Base-by-base conservation (phyloP, 2,113 vertebrate species). In the Cinclus mexicanus region DNA sequence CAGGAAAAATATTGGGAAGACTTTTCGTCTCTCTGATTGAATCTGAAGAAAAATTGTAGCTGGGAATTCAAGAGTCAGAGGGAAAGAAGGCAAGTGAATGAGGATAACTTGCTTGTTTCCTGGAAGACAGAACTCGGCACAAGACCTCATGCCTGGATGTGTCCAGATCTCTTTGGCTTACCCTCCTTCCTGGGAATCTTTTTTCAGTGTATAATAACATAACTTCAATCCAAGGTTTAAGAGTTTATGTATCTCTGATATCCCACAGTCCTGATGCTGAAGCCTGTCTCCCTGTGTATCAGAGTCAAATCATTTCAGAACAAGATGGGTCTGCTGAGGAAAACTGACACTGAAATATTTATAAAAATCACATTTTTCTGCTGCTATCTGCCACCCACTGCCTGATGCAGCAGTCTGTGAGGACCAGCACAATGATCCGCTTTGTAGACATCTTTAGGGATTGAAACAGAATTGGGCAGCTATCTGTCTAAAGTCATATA, bases 401-500 rank as follows among this genome's bases (percentile, higher is more conserved):
- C 25, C 64, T 63, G 56, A 67, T 77, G 44, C 42, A 88, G 39
- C 41, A 81, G 26, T 24, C 23, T 72, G 41, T 72, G 46, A 61
- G n/a, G 65, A 70, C 50, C 55, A 90, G 42, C 46, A 59, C 80
- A 83, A 74, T 56, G 56, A 93, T 59, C 80, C 70, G 42, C 49
- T 70, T 77, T 50, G 42, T 44, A 37, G 56, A 44, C 6, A 59
- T 93, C 59, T 85, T 86, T 28, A 55, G 80, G 39, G 90, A 90
- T 94, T 94, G 81, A 86, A 83, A 50, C 14, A 72, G 60, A 89
- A 77, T 44, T 59, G 56, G 52, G 35, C 19, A 92, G 33, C 50
- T 90, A 49, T 93, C 63, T 80, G 11, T 93, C 83, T 95, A 41
- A 92, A 95, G 69, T 80, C 69, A 86, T 63, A 77, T 1, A 89